Conservation (phyloP, 2,888 invertebrate genomes). For the Cetonia aurata region DNA sequence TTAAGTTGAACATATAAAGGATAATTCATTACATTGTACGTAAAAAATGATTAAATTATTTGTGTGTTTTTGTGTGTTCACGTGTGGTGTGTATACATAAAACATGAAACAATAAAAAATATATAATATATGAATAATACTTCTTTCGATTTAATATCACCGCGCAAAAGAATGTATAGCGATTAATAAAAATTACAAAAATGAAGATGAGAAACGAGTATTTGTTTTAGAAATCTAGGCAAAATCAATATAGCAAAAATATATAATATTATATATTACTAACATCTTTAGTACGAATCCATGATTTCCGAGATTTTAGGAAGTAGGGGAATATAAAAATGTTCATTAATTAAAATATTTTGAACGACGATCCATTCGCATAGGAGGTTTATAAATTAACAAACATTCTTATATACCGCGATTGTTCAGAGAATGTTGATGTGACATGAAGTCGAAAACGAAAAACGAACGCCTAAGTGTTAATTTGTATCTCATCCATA, state of each 20-base stretch:
- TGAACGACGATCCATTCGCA: neutral
- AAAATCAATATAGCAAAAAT: conserved; percentile 52
- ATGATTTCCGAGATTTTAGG: conserved; percentile 29
- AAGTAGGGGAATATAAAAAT: neutral
- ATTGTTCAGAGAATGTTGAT: too few species aligned
- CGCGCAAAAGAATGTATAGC: conserved; percentile 11
- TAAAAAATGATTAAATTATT: conserved; percentile 17
- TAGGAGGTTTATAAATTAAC: neutral
- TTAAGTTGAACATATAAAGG: conserved; percentile 37
- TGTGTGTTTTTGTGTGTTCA: too few species aligned
- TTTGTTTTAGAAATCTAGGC: conserved; percentile 45
- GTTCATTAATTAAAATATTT: neutral
- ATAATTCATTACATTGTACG: conserved; percentile 15
- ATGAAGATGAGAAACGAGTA: conserved; percentile 25
- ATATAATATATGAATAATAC: conserved; percentile 41
- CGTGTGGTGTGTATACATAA: neutral
- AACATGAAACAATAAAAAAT: conserved; percentile 16
- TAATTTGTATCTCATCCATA: conserved; percentile 43
- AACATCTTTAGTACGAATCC: conserved; percentile 31
- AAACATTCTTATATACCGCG: neutral
- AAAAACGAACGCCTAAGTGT: conserved; percentile 33
- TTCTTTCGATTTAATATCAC: conserved; percentile 43
- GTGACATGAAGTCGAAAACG: too few species aligned
- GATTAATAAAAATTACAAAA: conserved; percentile 31
- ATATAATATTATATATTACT: conserved; percentile 35